These are phyloP conservation scores for Cheumatopsyche charites DNA, from an alignment of 1,140 invertebrate species.

Conservation along the genomic window DNA sequence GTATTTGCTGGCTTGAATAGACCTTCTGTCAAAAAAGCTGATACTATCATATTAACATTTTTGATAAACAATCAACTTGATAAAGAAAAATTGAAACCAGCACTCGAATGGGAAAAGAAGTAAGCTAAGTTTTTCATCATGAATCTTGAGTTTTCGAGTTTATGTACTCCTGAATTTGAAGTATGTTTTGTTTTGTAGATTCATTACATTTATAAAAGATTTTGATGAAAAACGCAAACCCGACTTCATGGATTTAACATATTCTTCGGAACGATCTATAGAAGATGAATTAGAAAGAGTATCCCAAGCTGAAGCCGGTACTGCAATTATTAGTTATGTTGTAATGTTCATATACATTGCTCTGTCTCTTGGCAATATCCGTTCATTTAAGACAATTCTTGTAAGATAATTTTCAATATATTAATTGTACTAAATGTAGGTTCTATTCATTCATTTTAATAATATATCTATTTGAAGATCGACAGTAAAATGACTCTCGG, in stretches of 20 bases:
- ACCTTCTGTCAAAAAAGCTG: constrained; percentile 54
- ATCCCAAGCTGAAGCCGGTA: constrained; percentile 80
- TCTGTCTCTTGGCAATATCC: constrained; percentile 80
- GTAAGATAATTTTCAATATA: too few relatives aligned
- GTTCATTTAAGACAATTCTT: constrained; percentile 63
- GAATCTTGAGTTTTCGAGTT: too few relatives aligned
- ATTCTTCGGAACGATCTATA: constrained; percentile 83
- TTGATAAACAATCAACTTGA: constrained; percentile 73
- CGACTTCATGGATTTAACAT: constrained; percentile 75
- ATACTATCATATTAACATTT: constrained; percentile 75
- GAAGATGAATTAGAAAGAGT: constrained; percentile 87
- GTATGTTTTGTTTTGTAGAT: constrained; percentile 62
- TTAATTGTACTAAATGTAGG: too few relatives aligned
- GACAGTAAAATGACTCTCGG: constrained; percentile 85
- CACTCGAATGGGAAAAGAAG: constrained; percentile 79
- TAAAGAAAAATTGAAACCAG: constrained; percentile 61
- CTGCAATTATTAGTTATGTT: constrained; percentile 84
- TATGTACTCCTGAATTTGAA: too few relatives aligned
- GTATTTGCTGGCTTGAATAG: constrained; percentile 75
- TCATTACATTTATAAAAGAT: constrained; percentile 78
- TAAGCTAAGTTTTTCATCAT: too few relatives aligned
- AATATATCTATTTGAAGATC: constrained; percentile 60
- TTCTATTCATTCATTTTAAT: background rate
- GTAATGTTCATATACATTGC: constrained; percentile 94
- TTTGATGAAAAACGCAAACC: constrained; percentile 66